Conservation (phyloP, 2,797 vertebrate genomes). For the Anas flavirostris region DNA sequence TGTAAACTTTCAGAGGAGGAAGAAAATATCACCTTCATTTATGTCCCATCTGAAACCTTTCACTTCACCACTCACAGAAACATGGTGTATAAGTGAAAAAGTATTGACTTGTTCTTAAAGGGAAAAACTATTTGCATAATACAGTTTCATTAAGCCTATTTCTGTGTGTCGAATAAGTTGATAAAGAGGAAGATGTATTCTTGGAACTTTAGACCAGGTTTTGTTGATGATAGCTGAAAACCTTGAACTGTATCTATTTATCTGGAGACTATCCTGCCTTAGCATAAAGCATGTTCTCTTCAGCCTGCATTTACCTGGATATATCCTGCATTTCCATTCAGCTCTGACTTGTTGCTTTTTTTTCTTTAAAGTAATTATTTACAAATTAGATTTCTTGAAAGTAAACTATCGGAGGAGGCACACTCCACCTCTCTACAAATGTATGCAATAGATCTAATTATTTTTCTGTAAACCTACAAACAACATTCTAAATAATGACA, state of each 20-base stretch:
- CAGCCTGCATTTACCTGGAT: not conserved
- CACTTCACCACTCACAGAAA: not conserved
- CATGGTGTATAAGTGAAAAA: not conserved
- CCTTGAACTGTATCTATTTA: not conserved
- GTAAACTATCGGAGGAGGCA: slow-evolving; percentile 1
- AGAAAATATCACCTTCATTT: slow-evolving; percentile 4
- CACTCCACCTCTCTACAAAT: not conserved
- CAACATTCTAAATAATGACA: slow-evolving; percentile 37
- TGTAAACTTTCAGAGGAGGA: not conserved
- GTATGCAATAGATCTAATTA: slow-evolving; percentile 38
- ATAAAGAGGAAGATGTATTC: not conserved
- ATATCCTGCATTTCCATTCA: not conserved
- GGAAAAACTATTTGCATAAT: not conserved
- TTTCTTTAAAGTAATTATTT: slow-evolving; percentile 55
- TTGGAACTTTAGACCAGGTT: slow-evolving; percentile 24
- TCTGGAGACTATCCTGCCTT: not conserved
- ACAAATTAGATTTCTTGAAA: slow-evolving; percentile 62
- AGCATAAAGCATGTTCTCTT: not conserved
- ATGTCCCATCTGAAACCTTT: not conserved
- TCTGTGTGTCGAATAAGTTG: not conserved
- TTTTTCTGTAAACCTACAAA: slow-evolving; percentile 47
- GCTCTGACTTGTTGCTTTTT: not conserved
- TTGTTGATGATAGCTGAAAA: slow-evolving; percentile 10
- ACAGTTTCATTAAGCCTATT: not conserved
- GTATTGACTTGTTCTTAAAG: not conserved